Conservation (phyloP, 2,888 invertebrate species). For the Melinaea marsaeus region DNA sequence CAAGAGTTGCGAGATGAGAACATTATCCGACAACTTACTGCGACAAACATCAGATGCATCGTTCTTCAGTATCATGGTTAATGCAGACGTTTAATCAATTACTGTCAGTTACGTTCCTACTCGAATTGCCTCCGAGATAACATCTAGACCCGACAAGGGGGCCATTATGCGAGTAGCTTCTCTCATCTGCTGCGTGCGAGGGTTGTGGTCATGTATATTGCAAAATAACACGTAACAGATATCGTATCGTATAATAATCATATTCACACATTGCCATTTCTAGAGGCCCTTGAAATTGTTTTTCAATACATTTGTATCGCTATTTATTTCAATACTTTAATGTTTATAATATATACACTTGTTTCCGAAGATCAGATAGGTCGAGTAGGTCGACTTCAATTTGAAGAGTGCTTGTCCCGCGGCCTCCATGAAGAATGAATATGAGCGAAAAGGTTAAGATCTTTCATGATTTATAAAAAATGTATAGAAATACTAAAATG, state of each 20-base stretch:
- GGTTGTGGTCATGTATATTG: constrained; percentile 29
- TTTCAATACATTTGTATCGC: constrained; percentile 7
- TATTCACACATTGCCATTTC: constrained; percentile 2
- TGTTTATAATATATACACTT: constrained; percentile 25
- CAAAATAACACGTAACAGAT: constrained; percentile 20
- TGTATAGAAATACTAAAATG: too few species aligned
- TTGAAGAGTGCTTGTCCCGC: constrained; percentile 26
- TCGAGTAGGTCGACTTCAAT: constrained; percentile 28
- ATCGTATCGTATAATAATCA: constrained; percentile 6
- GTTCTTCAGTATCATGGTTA: constrained; percentile 20
- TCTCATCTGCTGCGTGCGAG: constrained; percentile 46
- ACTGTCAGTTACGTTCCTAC: constrained; percentile 45
- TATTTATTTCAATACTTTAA: constrained; percentile 21
- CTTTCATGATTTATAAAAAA: constrained; percentile 18
- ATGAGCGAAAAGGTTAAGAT: constrained; percentile 24
- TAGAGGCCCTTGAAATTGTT: constrained; percentile 8
- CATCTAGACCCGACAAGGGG: constrained; percentile 61
- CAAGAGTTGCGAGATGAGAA: background rate
- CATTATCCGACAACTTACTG: constrained; percentile 2
- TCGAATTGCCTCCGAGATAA: constrained; percentile 54
- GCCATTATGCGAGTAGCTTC: constrained; percentile 58
- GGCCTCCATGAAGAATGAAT: constrained; percentile 30
- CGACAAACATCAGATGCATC: constrained; percentile 8
- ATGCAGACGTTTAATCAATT: constrained; percentile 32
- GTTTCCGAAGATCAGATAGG: constrained; percentile 32